Evolutionary conservation across 2,113 vertebrate species (phyloP).

Genomic region (Malurus cyaneus): DNA sequence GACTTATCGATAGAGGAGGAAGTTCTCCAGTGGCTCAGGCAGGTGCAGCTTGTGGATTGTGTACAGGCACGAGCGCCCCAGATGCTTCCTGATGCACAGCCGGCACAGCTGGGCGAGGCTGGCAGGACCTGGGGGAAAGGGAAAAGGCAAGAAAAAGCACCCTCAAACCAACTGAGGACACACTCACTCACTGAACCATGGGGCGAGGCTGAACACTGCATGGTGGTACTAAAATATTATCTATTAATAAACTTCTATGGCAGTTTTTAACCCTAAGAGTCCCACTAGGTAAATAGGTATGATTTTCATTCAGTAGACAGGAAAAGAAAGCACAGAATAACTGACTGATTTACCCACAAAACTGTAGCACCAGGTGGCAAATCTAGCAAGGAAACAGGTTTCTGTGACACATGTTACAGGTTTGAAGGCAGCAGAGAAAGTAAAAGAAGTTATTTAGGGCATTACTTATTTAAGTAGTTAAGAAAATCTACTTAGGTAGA

Average conservation of each 20-base stretch:
- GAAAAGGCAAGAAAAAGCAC: neutral
- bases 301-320: neutral
- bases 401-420: neutral
- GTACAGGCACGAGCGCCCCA: conserved; percentile 80
- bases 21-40: conserved; percentile 82
- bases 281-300: fast-evolving
- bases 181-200: neutral
- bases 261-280: neutral
- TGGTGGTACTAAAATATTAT: neutral
- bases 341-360: neutral
- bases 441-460: neutral
- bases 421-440: neutral
- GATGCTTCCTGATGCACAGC: conserved; percentile 77
- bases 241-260: neutral
- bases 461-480: neutral
- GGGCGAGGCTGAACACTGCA: neutral
- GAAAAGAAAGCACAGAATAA: neutral
- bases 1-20: conserved; percentile 83
- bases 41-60: conserved; percentile 75
- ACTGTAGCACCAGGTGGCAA: neutral
- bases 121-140: conserved; percentile 74
- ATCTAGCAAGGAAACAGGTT: neutral
- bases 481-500: neutral
- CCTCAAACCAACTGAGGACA: neutral
- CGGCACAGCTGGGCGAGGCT: conserved; percentile 85